Base-by-base conservation (phyloP, 2,113 vertebrate species). In the Perognathus longimembris region DNA sequence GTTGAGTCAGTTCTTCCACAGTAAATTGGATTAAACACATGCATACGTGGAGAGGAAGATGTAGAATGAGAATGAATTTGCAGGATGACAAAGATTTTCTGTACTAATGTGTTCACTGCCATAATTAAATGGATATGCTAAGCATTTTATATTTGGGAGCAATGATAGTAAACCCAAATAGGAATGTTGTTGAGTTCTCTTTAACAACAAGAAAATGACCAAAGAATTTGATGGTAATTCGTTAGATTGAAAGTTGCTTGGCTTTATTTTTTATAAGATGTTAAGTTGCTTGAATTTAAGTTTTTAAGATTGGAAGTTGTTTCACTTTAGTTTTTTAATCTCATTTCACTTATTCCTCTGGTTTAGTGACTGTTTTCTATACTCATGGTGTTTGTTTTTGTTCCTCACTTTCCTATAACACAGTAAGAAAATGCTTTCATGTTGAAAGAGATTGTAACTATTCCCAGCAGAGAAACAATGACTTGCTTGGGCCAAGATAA, bases 381-480 rank as follows among this genome's bases (percentile, higher is more conserved):
- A 24, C 26, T 88, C 30, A 20, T 87, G 67, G 32, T 83, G 22
- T 20, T 94, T 83, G 22, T 18, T 94, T 84, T 63, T 94, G 76
- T 61, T 93, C 4, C 15, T 8, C 59, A 67, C 38, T 3, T 88
- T 10, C 30, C 18, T 85, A 15, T 92, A 94, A 73, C 36, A 96
- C 30, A 22, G 45, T 89, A 91, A 81, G 73, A 88, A 59, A 91
- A 89, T 34, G 40, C 42, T 95, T 94, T 70, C 88, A 94, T 79
- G 30, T 93, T 89, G 61, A 38, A 95, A 79, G 28, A 77, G 20
- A 45, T 81, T 45, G 1, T 83, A 89, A 91, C 45, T 91, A 94
- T 45, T 83, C 21, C 79, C 74, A 80, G 3, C 22, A 94, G 90
- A 81, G 73, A 80, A 91, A 78, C 8, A 63, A 22, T 75, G 5